phyloP scores from a whole-genome alignment of 2,888 invertebrate genomes.

The Choreutis nemorana region DNA sequence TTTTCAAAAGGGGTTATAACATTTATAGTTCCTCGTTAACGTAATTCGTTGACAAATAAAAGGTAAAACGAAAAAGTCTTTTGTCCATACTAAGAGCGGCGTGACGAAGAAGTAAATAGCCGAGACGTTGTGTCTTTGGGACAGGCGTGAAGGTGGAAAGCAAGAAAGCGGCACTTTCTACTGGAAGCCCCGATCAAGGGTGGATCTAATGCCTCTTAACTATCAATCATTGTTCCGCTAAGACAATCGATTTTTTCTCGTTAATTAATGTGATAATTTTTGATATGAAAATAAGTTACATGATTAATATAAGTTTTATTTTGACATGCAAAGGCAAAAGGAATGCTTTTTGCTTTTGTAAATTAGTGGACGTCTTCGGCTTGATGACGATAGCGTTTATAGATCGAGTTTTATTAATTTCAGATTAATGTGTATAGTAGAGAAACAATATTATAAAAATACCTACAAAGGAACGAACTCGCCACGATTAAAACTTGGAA shows the following conservation, averaged over 20 bases:
- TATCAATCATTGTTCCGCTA: constrained; percentile 15
- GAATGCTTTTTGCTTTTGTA: no score
- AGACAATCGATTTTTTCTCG: constrained; percentile 1
- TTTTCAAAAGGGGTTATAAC: no score
- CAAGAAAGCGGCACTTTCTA: constrained; percentile 52
- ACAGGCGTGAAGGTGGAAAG: constrained; percentile 32
- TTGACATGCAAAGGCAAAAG: no score
- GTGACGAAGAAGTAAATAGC: constrained; percentile 3
- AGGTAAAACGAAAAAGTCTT: background rate
- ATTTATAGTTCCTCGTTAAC: no score
- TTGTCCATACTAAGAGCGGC: constrained; percentile 1
- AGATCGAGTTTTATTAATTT: no score
- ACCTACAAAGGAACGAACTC: no score
- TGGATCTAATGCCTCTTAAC: constrained; percentile 37
- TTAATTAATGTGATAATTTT: background rate
- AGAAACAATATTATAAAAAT: no score
- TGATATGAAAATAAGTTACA: background rate
- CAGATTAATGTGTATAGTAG: no score
- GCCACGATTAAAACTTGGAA: no score
- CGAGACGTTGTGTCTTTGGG: constrained; percentile 23
- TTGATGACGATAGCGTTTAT: no score
- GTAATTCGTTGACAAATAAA: no score
- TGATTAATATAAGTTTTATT: background rate
- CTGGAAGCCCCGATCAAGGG: constrained; percentile 36
- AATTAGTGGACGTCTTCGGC: no score